Percentiles rank a stretch among this genome's conserved stretches.
Conservation (phyloP, 2,888 invertebrate species). For the Elegia similella region DNA sequence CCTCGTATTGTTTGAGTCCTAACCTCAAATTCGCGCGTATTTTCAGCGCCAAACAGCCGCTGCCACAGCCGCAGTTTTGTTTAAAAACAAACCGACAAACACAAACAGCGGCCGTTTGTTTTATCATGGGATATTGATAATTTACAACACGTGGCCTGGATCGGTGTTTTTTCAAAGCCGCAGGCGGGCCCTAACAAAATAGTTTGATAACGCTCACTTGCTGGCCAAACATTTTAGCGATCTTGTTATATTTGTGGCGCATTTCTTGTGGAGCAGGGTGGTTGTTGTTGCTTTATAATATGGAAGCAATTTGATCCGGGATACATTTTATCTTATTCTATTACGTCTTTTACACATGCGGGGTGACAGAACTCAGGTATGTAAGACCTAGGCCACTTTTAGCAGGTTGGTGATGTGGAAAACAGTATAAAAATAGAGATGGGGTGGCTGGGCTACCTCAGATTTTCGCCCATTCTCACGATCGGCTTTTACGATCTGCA, state of each 20-base stretch:
- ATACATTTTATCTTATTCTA: no score
- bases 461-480: no score
- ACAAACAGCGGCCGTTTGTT: slow-evolving; percentile 65
- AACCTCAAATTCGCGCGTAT: slow-evolving; percentile 18
- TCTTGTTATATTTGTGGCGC: neutral
- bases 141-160: slow-evolving; percentile 57
- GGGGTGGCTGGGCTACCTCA: no score
- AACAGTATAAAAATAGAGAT: no score
- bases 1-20: neutral
- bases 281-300: no score
- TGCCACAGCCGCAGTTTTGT: slow-evolving; percentile 44
- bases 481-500: no score
- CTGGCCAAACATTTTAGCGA: slow-evolving; percentile 11
- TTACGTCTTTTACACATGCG: no score
- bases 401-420: no score
- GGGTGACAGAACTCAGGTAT: no score
- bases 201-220: slow-evolving; percentile 14
- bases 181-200: slow-evolving; percentile 24
- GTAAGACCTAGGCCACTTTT: no score
- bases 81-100: slow-evolving; percentile 63
- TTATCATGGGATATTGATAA: slow-evolving; percentile 80
- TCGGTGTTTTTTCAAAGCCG: slow-evolving; percentile 14
- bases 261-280: no score
- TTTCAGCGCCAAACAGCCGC: neutral
- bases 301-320: no score